Evolutionary conservation across 2,888 invertebrate genomes (phyloP), one percentile per base, ranked within the genome.

Genomic region (Mayetiola destructor): DNA sequence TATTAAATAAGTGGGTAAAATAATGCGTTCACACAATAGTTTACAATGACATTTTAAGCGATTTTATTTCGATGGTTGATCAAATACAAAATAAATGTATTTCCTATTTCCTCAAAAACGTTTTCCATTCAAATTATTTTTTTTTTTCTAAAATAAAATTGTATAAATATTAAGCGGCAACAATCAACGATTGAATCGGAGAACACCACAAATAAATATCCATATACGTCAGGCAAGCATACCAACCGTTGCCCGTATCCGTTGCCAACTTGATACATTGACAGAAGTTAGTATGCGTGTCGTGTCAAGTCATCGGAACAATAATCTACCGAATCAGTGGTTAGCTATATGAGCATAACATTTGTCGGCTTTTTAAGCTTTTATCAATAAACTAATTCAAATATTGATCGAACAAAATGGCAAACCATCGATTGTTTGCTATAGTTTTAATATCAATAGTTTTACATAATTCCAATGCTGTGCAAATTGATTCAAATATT

Each of bases 401-500:
- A 10, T n/a, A 14, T 3, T 8, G n/a, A n/a, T 14, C 6, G 27
- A 48, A 14, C 48, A 48, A 48, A 14, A 48, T 48, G 48, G 27
- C 6, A 48, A 48, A 48, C 27, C 48, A 23, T 48, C 16, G 23
- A 3, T 5, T 27, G 14, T 27, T 48, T 48, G 48, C n/a, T 1
- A 48, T 48, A 48, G 48, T 48, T 48, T 27, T 27, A 23, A 48
- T 48, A 9, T 48, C 48, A 27, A 27, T 48, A 27, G 48, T 48
- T 14, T 14, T 48, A 9, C 6, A 48, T 27, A n/a, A 16, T 23
- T 16, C 20, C 16, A 32, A 29, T 20, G 32, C 29, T 32, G 18
- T 53, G 2, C 18, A 30, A 32, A 68, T 80, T 63, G 78, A 79
- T 61, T 74, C 76, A 61, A 80, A 81, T 62, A 66, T 87, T 61